Evolutionary conservation across 2,888 invertebrate genomes (phyloP).

Genomic region (Arrhopalites spinosus): DNA sequence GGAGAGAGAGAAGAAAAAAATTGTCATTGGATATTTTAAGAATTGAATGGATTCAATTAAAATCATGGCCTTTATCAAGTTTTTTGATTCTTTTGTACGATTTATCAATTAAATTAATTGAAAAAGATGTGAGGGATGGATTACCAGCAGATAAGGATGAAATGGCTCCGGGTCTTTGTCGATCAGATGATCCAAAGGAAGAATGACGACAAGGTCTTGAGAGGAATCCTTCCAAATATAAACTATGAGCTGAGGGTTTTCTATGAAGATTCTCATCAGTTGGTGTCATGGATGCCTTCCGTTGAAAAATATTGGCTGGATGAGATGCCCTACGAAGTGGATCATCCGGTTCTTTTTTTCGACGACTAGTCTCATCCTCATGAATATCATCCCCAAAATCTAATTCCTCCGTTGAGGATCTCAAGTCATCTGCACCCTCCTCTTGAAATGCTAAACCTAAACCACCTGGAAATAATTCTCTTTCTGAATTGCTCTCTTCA

Average conservation of each 20-base stretch:
- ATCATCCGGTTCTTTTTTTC: slow-evolving; percentile 43
- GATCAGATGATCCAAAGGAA: slow-evolving; percentile 53
- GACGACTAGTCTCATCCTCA: slow-evolving; percentile 35
- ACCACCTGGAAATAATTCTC: slow-evolving; percentile 47
- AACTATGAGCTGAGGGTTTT: slow-evolving; percentile 54
- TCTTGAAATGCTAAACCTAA: slow-evolving; percentile 59
- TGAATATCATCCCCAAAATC: slow-evolving; percentile 68
- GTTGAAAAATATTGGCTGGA: slow-evolving; percentile 53
- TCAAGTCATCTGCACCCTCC: slow-evolving; percentile 81
- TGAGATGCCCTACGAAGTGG: slow-evolving; percentile 49
- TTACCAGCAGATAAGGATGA: slow-evolving; percentile 45
- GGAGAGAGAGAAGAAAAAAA: neutral
- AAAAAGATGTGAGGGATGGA: too few species aligned
- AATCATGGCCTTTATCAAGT: too few species aligned
- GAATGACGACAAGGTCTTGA: slow-evolving; percentile 48
- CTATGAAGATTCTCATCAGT: slow-evolving; percentile 39
- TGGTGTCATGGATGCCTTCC: slow-evolving; percentile 44
- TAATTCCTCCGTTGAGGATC: slow-evolving; percentile 86
- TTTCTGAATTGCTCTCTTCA: slow-evolving; percentile 63
- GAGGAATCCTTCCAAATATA: slow-evolving; percentile 53
- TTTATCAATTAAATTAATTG: neutral
- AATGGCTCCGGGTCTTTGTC: slow-evolving; percentile 49
- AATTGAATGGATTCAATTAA: too few species aligned
- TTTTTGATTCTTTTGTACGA: too few species aligned
- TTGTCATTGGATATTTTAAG: too few species aligned